A percentile compares a stretch with the other conserved stretches of the same genome.
Conservation (phyloP, 2,797 vertebrate species). For the Helarctos malayanus region DNA sequence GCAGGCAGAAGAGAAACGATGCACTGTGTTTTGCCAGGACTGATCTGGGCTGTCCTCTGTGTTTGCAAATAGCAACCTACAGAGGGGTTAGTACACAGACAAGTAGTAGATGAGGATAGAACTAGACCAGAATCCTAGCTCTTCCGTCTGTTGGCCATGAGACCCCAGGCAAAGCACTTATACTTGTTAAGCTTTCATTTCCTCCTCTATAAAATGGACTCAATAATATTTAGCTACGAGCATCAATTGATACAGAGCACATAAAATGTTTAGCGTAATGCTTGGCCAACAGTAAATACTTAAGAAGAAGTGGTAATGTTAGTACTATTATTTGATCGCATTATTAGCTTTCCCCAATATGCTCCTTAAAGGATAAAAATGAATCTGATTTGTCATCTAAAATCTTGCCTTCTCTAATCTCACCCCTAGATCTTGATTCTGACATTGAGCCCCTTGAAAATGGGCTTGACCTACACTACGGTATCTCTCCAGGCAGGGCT, state of each 20-base stretch:
- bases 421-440: background rate
- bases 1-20: background rate
- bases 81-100: background rate
- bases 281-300: background rate
- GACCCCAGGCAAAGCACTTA: background rate
- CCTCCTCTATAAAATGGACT: background rate
- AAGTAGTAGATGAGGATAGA: background rate
- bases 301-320: background rate
- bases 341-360: background rate
- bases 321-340: background rate
- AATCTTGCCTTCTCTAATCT: background rate
- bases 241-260: background rate
- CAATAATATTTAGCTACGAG: background rate
- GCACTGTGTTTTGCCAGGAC: fast-evolving
- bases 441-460: background rate
- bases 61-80: background rate
- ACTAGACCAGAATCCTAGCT: background rate
- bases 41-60: background rate
- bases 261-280: background rate
- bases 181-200: background rate
- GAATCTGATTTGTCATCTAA: background rate
- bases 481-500: background rate
- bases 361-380: background rate
- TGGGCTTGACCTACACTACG: background rate
- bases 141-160: background rate